Percentiles rank a stretch among this genome's conserved stretches.
These are phyloP conservation scores for Pristionchus maxplancki DNA, from an alignment of 2,888 invertebrate genomes.

Conservation along the genomic window DNA sequence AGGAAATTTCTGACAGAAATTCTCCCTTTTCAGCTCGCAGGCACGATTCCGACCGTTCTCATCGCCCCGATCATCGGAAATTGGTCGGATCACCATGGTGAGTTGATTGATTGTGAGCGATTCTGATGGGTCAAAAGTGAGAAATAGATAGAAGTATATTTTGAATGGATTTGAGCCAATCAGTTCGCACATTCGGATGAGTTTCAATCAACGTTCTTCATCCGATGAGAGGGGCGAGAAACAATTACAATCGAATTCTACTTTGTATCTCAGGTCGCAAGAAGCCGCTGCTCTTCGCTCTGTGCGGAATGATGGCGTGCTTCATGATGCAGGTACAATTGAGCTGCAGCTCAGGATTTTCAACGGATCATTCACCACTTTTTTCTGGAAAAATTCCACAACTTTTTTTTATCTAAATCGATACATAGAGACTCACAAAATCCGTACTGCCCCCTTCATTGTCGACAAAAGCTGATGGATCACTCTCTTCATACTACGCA, in stretches of 20 bases:
- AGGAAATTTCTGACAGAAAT: neutral
- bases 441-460: too few species aligned
- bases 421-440: too few species aligned
- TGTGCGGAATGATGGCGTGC: conserved; percentile 55
- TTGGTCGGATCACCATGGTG: conserved; percentile 69
- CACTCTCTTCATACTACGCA: too few species aligned
- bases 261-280: conserved; percentile 63
- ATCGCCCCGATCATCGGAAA: conserved; percentile 69
- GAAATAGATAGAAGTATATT: too few species aligned
- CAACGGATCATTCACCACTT: too few species aligned
- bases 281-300: conserved; percentile 64
- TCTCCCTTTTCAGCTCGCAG: conserved; percentile 59
- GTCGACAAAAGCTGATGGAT: too few species aligned
- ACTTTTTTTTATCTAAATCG: too few species aligned
- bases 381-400: too few species aligned
- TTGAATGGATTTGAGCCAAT: too few species aligned
- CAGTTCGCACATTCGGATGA: neutral
- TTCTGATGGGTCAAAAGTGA: too few species aligned
- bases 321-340: neutral
- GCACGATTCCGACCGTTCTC: conserved; percentile 64
- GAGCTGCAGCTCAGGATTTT: too few species aligned
- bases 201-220: neutral
- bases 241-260: neutral
- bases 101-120: neutral
- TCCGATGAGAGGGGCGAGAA: neutral